A percentile compares a stretch with the other conserved stretches of the same genome.
Evolutionary conservation across 2,888 invertebrate species (phyloP).

Genomic region (Chirona hameri): DNA sequence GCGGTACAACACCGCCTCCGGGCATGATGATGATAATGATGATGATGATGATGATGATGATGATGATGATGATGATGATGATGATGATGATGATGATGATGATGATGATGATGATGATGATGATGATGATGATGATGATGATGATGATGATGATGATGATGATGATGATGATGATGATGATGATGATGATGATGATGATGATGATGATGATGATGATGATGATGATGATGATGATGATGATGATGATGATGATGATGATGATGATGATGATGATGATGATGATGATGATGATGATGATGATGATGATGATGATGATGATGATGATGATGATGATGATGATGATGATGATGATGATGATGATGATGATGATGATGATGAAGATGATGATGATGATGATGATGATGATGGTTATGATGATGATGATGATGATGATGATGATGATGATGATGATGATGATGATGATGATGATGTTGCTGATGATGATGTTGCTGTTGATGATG

Average conservation of each 20-base stretch:
- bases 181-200: background rate
- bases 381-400: too few relatives aligned
- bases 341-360: conserved; percentile 22
- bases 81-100: conserved; percentile 26
- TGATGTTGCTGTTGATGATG: too few relatives aligned
- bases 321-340: conserved; percentile 22
- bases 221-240: conserved; percentile 24
- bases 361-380: conserved; percentile 12
- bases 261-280: conserved; percentile 22
- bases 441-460: too few relatives aligned
- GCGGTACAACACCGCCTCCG: too few relatives aligned
- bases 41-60: conserved; percentile 29
- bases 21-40: conserved; percentile 24
- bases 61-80: conserved; percentile 28
- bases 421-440: too few relatives aligned
- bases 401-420: too few relatives aligned
- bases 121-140: conserved; percentile 29
- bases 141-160: conserved; percentile 25
- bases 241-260: background rate
- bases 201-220: conserved; percentile 24
- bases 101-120: conserved; percentile 29
- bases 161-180: background rate
- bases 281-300: conserved; percentile 22
- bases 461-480: too few relatives aligned
- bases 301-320: conserved; percentile 22